Conservation (phyloP, 2,797 vertebrate species). For the Darevskia nairensis region DNA sequence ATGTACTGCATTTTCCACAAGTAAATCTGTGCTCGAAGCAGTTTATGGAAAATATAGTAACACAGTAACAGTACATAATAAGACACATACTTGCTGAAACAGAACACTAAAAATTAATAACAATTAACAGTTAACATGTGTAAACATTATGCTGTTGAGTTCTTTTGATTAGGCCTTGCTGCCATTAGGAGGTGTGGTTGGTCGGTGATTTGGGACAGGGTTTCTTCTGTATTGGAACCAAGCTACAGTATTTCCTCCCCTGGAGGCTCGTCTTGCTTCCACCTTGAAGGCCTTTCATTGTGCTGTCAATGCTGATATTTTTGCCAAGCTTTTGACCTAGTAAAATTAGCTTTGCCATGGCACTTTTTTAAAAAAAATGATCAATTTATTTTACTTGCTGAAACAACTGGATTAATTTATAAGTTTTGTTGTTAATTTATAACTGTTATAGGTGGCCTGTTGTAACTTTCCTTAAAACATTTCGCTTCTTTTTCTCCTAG, state of each 20-base stretch:
- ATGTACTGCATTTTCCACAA: no score
- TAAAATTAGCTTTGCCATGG: not conserved
- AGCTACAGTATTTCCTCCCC: not conserved
- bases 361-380: not conserved
- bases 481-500: constrained; percentile 41
- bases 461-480: not conserved
- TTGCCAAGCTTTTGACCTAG: not conserved
- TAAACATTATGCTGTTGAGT: no score
- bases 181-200: not conserved
- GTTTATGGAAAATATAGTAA: no score
- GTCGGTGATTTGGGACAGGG: not conserved
- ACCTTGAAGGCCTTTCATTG: not conserved
- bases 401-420: not conserved
- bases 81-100: no score
- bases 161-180: not conserved
- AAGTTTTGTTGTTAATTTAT: not conserved
- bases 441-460: not conserved
- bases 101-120: no score
- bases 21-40: no score
- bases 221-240: not conserved
- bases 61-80: no score
- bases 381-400: not conserved
- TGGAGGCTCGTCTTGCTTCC: not conserved
- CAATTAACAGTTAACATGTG: no score
- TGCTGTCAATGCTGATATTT: not conserved